A percentile compares a stretch with the other conserved stretches of the same genome.
phyloP scores from a whole-genome alignment of 2,888 invertebrate species.

The Melanargia galathea region DNA sequence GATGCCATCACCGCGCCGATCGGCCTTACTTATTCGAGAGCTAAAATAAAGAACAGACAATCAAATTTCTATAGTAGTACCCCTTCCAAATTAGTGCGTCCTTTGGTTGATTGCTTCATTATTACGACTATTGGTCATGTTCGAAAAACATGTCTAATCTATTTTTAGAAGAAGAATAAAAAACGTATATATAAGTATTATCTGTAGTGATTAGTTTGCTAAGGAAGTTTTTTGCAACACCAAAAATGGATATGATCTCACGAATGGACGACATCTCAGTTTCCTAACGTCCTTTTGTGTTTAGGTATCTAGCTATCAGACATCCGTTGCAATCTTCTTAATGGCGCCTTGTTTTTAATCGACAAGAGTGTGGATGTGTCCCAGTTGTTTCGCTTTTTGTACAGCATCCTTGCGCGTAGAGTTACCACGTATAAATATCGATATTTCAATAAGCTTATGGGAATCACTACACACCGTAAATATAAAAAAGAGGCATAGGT shows the following conservation, averaged over 20 bases:
- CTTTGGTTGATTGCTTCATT: background rate
- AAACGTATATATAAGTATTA: background rate
- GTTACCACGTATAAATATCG: constrained; percentile 40
- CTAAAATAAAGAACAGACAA: too few relatives aligned
- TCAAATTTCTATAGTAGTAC: too few relatives aligned
- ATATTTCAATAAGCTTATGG: too few relatives aligned
- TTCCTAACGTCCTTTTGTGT: constrained; percentile 26
- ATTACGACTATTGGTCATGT: background rate
- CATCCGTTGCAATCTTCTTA: constrained; percentile 49
- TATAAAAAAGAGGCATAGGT: too few relatives aligned
- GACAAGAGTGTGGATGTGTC: constrained; percentile 38
- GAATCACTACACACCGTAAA: too few relatives aligned
- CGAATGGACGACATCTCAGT: constrained; percentile 15
- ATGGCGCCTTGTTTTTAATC: constrained; percentile 57
- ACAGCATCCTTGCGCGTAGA: constrained; percentile 62
- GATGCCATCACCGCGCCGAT: too few relatives aligned
- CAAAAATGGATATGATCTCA: background rate
- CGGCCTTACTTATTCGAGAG: too few relatives aligned
- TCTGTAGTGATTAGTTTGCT: background rate
- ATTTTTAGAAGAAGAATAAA: background rate
- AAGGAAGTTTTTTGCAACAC: background rate
- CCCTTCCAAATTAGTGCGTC: too few relatives aligned
- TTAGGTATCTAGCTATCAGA: constrained; percentile 20
- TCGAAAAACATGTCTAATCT: background rate
- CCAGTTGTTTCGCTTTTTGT: constrained; percentile 53